phyloP scores from a whole-genome alignment of 2,888 invertebrate species.

The Melipona bicolor region DNA sequence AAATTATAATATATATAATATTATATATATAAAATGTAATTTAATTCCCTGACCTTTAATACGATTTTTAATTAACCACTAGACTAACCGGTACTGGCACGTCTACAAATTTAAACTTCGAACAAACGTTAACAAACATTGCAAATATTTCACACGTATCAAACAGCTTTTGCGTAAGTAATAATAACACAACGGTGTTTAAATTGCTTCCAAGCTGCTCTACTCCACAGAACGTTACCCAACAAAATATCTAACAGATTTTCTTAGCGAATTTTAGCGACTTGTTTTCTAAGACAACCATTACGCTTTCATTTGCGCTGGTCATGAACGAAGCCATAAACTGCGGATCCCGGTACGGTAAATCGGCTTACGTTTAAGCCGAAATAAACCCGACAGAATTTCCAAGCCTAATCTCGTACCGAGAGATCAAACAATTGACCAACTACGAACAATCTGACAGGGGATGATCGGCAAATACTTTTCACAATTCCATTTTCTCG shows the following conservation, averaged over 20 bases:
- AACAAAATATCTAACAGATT: background rate
- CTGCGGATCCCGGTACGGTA: background rate
- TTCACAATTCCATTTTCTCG: no score
- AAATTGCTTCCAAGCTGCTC: background rate
- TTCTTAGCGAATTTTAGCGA: background rate
- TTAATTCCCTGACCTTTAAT: no score
- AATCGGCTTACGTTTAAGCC: conserved; percentile 2
- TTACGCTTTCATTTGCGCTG: background rate
- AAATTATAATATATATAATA: no score
- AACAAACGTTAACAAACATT: no score
- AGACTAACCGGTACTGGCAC: no score
- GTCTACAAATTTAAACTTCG: no score
- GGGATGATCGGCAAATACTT: background rate
- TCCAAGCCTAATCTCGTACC: background rate
- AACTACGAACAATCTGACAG: background rate
- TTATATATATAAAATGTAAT: no score
- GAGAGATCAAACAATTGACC: background rate
- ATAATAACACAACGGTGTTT: background rate
- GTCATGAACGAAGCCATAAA: conserved; percentile 14
- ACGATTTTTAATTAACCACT: no score
- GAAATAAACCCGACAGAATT: background rate
- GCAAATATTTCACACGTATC: no score
- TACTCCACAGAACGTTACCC: background rate
- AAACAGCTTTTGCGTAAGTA: no score
- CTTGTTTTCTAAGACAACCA: background rate